Conservation (phyloP, 2,797 vertebrate genomes). For the Jordanella pulchra region DNA sequence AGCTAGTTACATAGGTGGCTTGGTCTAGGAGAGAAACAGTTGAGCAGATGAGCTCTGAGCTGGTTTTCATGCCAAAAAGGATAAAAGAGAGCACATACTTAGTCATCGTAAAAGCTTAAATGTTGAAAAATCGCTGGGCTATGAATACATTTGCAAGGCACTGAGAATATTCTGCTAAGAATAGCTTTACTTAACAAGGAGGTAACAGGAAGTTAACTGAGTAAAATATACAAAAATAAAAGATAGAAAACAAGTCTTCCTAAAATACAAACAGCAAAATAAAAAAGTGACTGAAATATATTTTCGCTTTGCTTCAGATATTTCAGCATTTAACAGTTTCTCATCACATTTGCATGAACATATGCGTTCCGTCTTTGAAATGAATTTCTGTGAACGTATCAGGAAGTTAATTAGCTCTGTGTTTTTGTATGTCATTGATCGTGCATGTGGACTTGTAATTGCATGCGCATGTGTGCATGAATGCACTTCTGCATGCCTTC, state of each 20-base stretch:
- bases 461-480: slow-evolving; percentile 28
- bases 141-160: neutral
- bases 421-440: slow-evolving; percentile 55
- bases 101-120: too few relatives aligned
- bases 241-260: slow-evolving; percentile 25
- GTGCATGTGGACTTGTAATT: slow-evolving; percentile 52
- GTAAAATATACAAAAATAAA: slow-evolving; percentile 27
- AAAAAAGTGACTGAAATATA: slow-evolving; percentile 42
- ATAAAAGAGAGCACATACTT: too few relatives aligned
- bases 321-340: slow-evolving; percentile 70
- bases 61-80: too few relatives aligned
- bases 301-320: slow-evolving; percentile 64
- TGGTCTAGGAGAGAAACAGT: too few relatives aligned
- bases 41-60: too few relatives aligned
- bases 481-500: slow-evolving; percentile 36
- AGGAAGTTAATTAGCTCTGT: slow-evolving; percentile 78
- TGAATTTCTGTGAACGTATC: slow-evolving; percentile 76
- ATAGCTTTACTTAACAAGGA: slow-evolving; percentile 21
- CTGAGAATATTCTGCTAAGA: neutral
- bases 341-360: slow-evolving; percentile 81
- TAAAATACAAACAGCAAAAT: slow-evolving; percentile 46
- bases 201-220: slow-evolving; percentile 28
- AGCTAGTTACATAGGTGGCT: too few relatives aligned
- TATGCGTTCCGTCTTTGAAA: slow-evolving; percentile 78
- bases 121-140: neutral